phyloP scores from a whole-genome alignment of 2,888 invertebrate genomes.

The Gastracanthus pulcherrimus region DNA sequence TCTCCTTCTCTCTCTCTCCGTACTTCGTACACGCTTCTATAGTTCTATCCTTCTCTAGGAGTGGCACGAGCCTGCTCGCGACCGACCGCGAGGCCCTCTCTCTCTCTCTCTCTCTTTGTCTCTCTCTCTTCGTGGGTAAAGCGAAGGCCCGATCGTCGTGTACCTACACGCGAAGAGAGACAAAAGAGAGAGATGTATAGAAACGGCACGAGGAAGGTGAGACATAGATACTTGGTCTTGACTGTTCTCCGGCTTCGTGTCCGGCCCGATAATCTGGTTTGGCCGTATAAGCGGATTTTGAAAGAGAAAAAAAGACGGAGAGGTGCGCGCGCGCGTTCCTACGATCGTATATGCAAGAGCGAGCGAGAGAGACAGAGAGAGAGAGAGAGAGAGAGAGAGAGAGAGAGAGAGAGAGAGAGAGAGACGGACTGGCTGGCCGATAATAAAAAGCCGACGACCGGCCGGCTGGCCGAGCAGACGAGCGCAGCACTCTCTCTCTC shows the following conservation, averaged over 20 bases:
- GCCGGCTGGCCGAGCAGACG: constrained; percentile 65
- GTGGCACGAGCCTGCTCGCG: constrained; percentile 45
- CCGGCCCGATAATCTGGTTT: constrained; percentile 40
- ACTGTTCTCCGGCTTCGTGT: constrained; percentile 51
- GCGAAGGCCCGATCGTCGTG: constrained; percentile 35
- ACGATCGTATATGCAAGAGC: too few species aligned
- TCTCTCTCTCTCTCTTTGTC: too few species aligned
- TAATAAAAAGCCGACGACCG: constrained; percentile 79
- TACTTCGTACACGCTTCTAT: not conserved
- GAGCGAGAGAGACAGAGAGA: not conserved
- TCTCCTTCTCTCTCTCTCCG: constrained; percentile 5
- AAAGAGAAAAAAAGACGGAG: constrained; percentile 36
- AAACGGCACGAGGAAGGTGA: constrained; percentile 48
- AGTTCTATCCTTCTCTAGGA: constrained; percentile 13
- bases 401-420: constrained; percentile 42
- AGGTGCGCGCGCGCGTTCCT: too few species aligned
- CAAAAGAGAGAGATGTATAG: too few species aligned
- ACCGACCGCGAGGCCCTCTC: constrained; percentile 41
- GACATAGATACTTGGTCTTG: constrained; percentile 54
- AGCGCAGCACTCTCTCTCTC: constrained; percentile 1
- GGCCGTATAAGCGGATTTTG: constrained; percentile 49
- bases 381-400: constrained; percentile 28
- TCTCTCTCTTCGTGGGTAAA: too few species aligned
- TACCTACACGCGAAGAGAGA: constrained; percentile 19
- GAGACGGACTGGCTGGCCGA: constrained; percentile 69